Percentiles rank a stretch among this genome's conserved stretches.
These are phyloP conservation scores for Trissoscelio sp. DNA, from an alignment of 2,888 invertebrate genomes.

Conservation along the genomic window DNA sequence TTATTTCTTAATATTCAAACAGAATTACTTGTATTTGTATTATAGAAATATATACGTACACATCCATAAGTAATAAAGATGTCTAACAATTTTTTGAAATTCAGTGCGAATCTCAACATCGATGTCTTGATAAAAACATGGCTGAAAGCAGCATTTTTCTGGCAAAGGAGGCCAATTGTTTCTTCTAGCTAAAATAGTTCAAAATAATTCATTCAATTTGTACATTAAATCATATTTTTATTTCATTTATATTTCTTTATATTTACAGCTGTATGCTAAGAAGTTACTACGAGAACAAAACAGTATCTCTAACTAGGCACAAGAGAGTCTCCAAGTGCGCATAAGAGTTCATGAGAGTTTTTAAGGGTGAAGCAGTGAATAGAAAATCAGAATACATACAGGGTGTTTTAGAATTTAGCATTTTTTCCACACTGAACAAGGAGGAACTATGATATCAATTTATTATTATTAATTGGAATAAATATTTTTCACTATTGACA, in stretches of 20 bases:
- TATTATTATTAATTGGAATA: no score
- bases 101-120: slow-evolving; percentile 99
- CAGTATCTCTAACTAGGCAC: not conserved
- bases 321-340: slow-evolving; percentile 1
- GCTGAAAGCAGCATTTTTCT: slow-evolving; percentile 95
- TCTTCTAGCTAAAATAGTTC: slow-evolving; percentile 86
- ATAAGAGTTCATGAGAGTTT: slow-evolving; percentile 10
- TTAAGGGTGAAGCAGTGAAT: slow-evolving; percentile 11
- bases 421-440: no score
- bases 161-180: slow-evolving; percentile 99
- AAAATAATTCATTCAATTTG: no score
- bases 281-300: slow-evolving; percentile 1
- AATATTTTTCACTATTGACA: no score
- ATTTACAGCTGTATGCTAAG: not conserved
- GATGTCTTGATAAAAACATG: slow-evolving; percentile 99
- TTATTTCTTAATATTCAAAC: no score
- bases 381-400: slow-evolving; percentile 20
- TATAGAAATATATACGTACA: slow-evolving; percentile 88
- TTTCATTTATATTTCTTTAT: no score
- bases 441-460: no score
- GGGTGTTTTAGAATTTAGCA: slow-evolving; percentile 41
- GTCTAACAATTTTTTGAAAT: slow-evolving; percentile 97
- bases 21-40: not conserved
- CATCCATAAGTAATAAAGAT: slow-evolving; percentile 98
- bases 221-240: no score